phyloP scores from a whole-genome alignment of 2,888 invertebrate genomes.

The Nyleta sp. region DNA sequence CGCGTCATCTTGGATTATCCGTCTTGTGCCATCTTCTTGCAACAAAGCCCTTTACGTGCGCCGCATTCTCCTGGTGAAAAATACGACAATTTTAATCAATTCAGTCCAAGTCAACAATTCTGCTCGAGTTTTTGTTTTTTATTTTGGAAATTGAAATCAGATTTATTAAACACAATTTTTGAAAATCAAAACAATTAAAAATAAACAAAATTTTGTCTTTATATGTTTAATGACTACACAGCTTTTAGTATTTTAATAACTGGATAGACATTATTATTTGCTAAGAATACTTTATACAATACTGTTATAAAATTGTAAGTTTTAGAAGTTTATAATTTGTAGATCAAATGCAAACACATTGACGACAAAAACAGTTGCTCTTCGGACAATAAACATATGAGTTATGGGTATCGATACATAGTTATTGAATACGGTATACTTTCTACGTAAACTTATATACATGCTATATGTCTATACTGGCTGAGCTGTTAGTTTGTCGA shows the following conservation, averaged over 20 bases:
- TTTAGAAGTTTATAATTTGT: not conserved
- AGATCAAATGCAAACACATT: constrained; percentile 3
- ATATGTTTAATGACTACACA: constrained; percentile 32
- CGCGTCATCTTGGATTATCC: too few relatives aligned
- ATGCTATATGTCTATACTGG: constrained; percentile 61
- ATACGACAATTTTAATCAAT: too few relatives aligned
- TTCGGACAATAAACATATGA: constrained; percentile 10
- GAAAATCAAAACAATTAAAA: not conserved
- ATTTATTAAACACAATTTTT: not conserved
- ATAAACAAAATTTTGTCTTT: constrained; percentile 1
- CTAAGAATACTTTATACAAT: constrained; percentile 55
- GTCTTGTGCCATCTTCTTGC: too few relatives aligned
- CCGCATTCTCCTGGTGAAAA: too few relatives aligned
- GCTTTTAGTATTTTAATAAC: not conserved
- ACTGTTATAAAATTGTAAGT: constrained; percentile 34
- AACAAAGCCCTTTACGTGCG: too few relatives aligned
- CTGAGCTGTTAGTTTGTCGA: constrained; percentile 55
- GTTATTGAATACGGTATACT: constrained; percentile 24
- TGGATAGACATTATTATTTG: constrained; percentile 18
- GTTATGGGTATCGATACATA: constrained; percentile 8
- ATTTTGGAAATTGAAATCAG: too few relatives aligned
- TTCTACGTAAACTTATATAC: constrained; percentile 57
- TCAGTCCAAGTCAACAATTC: too few relatives aligned
- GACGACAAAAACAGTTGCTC: constrained; percentile 10
- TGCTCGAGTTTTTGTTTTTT: too few relatives aligned